Base-by-base conservation (phyloP, 1,140 invertebrate species). In the Drosophila biarmipes region DNA sequence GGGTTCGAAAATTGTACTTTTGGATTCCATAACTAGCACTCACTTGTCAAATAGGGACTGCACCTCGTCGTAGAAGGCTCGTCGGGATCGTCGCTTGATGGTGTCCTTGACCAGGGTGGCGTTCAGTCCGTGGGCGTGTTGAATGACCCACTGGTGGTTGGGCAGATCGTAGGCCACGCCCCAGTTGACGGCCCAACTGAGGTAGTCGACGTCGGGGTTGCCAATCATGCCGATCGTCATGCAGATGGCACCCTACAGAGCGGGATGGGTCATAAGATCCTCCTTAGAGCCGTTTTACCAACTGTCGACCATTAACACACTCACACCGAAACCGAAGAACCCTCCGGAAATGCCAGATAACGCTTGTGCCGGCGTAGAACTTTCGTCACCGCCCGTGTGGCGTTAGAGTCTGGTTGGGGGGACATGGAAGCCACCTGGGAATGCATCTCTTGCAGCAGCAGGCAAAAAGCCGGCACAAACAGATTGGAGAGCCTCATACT, bases 151-250 rank as follows among this genome's bases (percentile, higher is more conserved):
- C 3, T 94, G 95, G 24, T 94, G 93, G 77, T 96, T 94, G 2
- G 96, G 96, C 42, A 96, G 82, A 73, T 96, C 94, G 78, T 96
- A 96, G 3, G 95, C 95, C 24, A 96, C 95, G 58, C 95, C 95
- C 95, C 95, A 96, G 87, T 96, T 96, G 17, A 92, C 75, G 2
- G 91, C 91, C 80, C 86, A 92, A 57, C 91, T 92, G 1, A 92
- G 63, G 48, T 73, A 92, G 40, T 90, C 64, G 29, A 80, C 75
- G 52, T 91, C 59, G 12, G 91, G 91, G 62, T 92, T 92, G 37
- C 91, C 91, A 78, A 91, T 78, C 53, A 91, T 81, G 21, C 91
- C 91, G 29, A 92, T 75, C 21, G 91, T 92, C 64, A 90, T 21
- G 66, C 91, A 92, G 52, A 92, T 81, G 3, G 91, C 80, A 6